Evolutionary conservation across 2,888 invertebrate species (phyloP).

Genomic region (Pandemis corylana): DNA sequence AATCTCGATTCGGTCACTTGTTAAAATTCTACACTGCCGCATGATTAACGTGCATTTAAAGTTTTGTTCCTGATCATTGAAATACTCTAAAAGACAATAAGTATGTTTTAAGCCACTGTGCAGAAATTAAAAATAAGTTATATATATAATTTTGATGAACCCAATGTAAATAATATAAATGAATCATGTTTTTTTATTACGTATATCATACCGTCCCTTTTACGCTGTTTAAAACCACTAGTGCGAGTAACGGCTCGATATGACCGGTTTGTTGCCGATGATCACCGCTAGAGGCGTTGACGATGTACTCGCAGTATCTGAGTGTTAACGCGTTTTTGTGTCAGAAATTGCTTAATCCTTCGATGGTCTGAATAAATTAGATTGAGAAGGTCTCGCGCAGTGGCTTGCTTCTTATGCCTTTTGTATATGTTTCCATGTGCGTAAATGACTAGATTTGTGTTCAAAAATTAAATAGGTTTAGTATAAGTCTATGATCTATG

Average conservation of each 20-base stretch:
- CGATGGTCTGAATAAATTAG: too few relatives aligned
- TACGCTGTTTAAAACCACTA: too few relatives aligned
- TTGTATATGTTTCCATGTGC: slow-evolving; percentile 4
- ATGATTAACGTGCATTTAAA: slow-evolving; percentile 35
- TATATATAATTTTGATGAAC: too few relatives aligned
- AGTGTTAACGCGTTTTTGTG: too few relatives aligned
- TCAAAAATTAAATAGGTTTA: slow-evolving; percentile 43
- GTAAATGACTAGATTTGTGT: slow-evolving; percentile 28
- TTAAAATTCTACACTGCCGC: slow-evolving; percentile 40
- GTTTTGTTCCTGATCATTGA: slow-evolving; percentile 23
- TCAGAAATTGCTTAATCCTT: too few relatives aligned
- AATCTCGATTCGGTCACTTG: slow-evolving; percentile 38
- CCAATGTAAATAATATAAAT: too few relatives aligned
- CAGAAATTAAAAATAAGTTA: neutral
- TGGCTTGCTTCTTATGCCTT: slow-evolving; percentile 4
- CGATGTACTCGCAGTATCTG: too few relatives aligned
- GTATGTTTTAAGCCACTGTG: neutral
- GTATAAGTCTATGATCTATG: slow-evolving; percentile 37
- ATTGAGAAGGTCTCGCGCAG: neutral
- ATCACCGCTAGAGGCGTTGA: too few relatives aligned
- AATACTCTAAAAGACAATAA: slow-evolving; percentile 30
- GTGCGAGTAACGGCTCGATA: too few relatives aligned
- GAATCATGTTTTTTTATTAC: too few relatives aligned
- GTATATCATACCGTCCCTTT: too few relatives aligned
- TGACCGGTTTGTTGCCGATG: too few relatives aligned